phyloP scores from a whole-genome alignment of 2,888 invertebrate genomes.

The Pherbina coryleti region DNA sequence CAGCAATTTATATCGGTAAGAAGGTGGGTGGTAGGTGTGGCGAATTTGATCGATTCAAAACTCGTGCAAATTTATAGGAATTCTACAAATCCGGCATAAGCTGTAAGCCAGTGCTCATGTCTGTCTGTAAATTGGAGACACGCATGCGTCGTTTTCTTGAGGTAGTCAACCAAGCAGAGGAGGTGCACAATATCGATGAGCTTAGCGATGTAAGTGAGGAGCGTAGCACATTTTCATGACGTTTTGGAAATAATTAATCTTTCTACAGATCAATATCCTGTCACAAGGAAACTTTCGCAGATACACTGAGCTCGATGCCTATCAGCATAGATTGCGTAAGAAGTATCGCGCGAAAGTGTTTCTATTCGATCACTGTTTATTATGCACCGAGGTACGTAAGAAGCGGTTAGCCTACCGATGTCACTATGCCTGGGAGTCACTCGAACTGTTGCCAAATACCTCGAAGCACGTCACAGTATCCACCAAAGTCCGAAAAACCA shows the following conservation, averaged over 20 bases:
- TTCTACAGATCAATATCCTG: constrained; percentile 60
- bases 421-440: constrained; percentile 62
- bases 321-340: constrained; percentile 64
- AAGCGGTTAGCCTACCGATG: constrained; percentile 64
- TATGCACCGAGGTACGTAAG: constrained; percentile 67
- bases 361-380: constrained; percentile 65
- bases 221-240: neutral
- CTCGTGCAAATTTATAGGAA: constrained; percentile 52
- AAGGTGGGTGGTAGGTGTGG: neutral
- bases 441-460: constrained; percentile 63
- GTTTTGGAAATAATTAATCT: neutral
- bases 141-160: constrained; percentile 65
- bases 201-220: constrained; percentile 59
- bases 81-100: constrained; percentile 66
- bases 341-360: constrained; percentile 66
- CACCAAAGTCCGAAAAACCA: constrained; percentile 42
- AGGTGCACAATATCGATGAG: constrained; percentile 66
- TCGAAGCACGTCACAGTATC: constrained; percentile 61
- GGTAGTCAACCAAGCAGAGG: constrained; percentile 67
- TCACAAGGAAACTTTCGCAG: constrained; percentile 65
- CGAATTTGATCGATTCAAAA: neutral
- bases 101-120: constrained; percentile 65
- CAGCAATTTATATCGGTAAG: constrained; percentile 67
- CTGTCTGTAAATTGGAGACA: constrained; percentile 68
- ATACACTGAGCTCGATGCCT: constrained; percentile 65